A percentile compares a stretch with the other conserved stretches of the same genome.
Evolutionary conservation across 2,797 vertebrate genomes (phyloP).

Genomic region (Brotogeris chrysoptera): DNA sequence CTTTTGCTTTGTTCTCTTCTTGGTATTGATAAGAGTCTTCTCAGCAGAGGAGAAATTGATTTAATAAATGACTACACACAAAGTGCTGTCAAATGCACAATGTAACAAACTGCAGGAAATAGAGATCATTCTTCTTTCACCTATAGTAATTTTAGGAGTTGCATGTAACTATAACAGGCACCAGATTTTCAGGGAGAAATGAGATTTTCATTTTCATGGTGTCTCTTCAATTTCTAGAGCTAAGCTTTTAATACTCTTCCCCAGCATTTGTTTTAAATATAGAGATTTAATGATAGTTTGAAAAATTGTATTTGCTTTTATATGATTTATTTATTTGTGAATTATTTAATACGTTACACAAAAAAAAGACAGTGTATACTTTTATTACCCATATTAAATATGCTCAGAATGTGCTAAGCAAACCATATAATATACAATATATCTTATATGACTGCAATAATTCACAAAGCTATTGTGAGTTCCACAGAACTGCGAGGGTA

Average conservation of each 20-base stretch:
- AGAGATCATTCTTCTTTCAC: conserved; percentile 27
- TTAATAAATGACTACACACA: conserved; percentile 22
- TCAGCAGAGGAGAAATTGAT: conserved; percentile 5
- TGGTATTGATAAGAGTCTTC: conserved; percentile 8
- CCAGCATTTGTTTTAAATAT: conserved; percentile 47
- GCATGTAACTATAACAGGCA: conserved; percentile 21
- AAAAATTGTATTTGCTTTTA: conserved; percentile 46
- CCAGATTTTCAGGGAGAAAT: conserved; percentile 39
- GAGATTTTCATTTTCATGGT: conserved; percentile 18
- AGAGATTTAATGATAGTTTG: conserved; percentile 28
- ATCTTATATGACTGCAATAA: conserved; percentile 23
- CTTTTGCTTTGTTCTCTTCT: background rate
- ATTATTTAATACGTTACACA: conserved; percentile 8
- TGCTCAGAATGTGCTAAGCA: conserved; percentile 21
- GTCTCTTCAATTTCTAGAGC: conserved; percentile 23
- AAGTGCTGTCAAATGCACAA: conserved; percentile 29
- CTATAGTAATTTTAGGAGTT: conserved; percentile 20
- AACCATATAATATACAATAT: conserved; percentile 34
- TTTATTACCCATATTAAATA: conserved; percentile 39
- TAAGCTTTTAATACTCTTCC: conserved; percentile 20
- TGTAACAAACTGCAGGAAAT: conserved; percentile 17
- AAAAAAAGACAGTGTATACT: conserved; percentile 13
- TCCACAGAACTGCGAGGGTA: background rate
- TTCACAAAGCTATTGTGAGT: background rate
- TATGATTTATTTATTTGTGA: conserved; percentile 49